phyloP scores from a whole-genome alignment of 2,888 invertebrate species.

The Drosophila recens region DNA sequence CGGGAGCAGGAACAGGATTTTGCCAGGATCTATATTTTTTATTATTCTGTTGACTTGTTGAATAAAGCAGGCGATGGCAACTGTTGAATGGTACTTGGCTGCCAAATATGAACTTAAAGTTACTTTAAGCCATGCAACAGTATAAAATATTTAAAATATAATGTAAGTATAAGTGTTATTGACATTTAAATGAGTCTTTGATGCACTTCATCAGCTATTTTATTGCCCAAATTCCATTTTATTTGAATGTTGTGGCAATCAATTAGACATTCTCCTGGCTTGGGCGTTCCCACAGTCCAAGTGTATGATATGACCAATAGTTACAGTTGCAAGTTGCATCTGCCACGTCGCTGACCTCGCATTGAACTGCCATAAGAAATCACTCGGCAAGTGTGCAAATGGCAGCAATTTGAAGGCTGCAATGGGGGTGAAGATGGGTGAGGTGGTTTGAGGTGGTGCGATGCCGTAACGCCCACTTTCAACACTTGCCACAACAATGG shows the following conservation, averaged over 20 bases:
- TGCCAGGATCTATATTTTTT: slow-evolving; percentile 43
- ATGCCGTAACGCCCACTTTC: slow-evolving; percentile 73
- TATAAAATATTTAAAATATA: background rate
- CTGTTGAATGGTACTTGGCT: slow-evolving; percentile 68
- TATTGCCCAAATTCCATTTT: background rate
- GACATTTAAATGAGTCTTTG: background rate
- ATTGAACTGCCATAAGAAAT: slow-evolving; percentile 78
- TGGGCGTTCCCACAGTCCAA: slow-evolving; percentile 51
- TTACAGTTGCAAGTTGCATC: slow-evolving; percentile 46
- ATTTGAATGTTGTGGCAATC: slow-evolving; percentile 20
- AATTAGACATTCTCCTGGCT: slow-evolving; percentile 39
- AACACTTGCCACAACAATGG: slow-evolving; percentile 77
- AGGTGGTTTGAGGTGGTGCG: background rate
- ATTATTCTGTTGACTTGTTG: slow-evolving; percentile 75
- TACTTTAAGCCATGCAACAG: background rate
- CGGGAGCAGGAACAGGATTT: slow-evolving; percentile 18
- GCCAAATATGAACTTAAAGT: slow-evolving; percentile 25
- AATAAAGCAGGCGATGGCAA: slow-evolving; percentile 58
- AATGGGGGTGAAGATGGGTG: slow-evolving; percentile 11
- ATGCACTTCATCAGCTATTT: background rate
- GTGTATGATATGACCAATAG: slow-evolving; percentile 45
- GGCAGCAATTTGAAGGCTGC: slow-evolving; percentile 15
- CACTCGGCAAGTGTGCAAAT: slow-evolving; percentile 57
- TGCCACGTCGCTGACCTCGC: slow-evolving; percentile 72
- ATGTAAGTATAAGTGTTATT: too few species aligned